Evolutionary conservation across 2,113 vertebrate genomes (phyloP).

Genomic region (Anoura caudifer): DNA sequence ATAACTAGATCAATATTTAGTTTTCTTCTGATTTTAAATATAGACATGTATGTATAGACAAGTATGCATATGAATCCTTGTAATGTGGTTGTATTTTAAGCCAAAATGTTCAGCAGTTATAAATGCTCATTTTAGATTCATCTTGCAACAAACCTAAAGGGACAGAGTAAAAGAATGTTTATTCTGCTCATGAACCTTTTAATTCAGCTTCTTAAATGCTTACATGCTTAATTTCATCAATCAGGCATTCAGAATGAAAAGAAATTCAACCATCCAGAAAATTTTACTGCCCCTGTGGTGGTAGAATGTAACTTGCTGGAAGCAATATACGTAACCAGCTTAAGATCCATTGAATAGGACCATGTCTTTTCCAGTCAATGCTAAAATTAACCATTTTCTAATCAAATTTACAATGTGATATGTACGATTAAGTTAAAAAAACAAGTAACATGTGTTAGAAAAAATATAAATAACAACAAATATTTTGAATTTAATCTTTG

Average conservation of each 20-base stretch:
- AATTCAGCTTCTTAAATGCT: constrained; percentile 64
- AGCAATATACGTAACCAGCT: constrained; percentile 45
- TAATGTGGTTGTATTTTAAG: constrained; percentile 8
- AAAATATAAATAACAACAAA: background rate
- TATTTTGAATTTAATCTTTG: background rate
- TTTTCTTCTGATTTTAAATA: background rate
- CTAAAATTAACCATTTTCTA: background rate
- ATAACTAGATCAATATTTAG: background rate
- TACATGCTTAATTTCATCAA: constrained; percentile 69
- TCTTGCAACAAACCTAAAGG: constrained; percentile 41
- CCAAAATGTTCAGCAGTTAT: background rate
- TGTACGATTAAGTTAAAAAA: background rate
- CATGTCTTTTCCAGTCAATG: background rate
- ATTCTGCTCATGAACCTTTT: constrained; percentile 46
- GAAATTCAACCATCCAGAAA: constrained; percentile 56
- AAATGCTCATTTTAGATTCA: constrained; percentile 40
- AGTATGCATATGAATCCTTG: background rate
- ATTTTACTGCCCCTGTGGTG: constrained; percentile 54
- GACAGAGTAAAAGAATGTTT: constrained; percentile 50
- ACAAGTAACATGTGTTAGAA: background rate
- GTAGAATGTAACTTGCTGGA: constrained; percentile 36
- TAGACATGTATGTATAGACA: no score
- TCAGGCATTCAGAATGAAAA: constrained; percentile 54
- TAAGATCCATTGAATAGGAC: background rate
- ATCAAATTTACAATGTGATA: background rate